Evolutionary conservation across 2,113 vertebrate genomes (phyloP), one percentile per base, ranked within the genome.

Genomic region (Ammodytes marinus): DNA sequence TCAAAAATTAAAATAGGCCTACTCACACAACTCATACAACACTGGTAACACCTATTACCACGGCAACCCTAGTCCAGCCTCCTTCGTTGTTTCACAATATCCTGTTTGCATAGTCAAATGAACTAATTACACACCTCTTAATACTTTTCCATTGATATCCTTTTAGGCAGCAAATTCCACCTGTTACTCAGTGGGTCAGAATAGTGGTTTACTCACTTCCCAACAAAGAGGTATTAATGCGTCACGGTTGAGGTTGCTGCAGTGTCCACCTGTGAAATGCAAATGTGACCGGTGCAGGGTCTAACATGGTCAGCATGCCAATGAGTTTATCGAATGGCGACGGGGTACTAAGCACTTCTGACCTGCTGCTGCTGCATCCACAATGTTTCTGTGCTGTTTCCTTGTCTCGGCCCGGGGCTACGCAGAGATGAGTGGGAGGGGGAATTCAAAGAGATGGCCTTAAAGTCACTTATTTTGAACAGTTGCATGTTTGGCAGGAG

Each of bases 261-360:
- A 60, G n/a, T 74, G 72, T 85, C 78, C 64, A 84, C 69, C 82
- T 86, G 78, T 79, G 82, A 94, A 92, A 93, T 91, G 91, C 88
- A 91, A 92, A 94, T 90, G 74, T 61, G 68, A 72, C 87, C 59
- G 1, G 81, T 77, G 60, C 59, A 71, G 55, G 43, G 71, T 67
- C 58, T 58, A 71, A 47, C 82, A 82, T 74, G 79, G 55, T 61
- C 43, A 59, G 91, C 79, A 91, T 93, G 86, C 74, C 88, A 79
- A 92, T 90, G 5, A 82, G 66, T 58, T 74, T 53, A 81, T 77
- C 46, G 50, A 85, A 74, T 59, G 58, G 69, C 82, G 64, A 39
- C 6, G 9, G 73, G 73, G 69, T 59, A 43, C 14, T 17, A 50
- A 50, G 65, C 52, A 43, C 78, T 75, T 39, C 60, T 85, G 81